These are phyloP conservation scores for Protaetia brevitarsis DNA, from an alignment of 1,140 invertebrate species.

Conservation along the genomic window DNA sequence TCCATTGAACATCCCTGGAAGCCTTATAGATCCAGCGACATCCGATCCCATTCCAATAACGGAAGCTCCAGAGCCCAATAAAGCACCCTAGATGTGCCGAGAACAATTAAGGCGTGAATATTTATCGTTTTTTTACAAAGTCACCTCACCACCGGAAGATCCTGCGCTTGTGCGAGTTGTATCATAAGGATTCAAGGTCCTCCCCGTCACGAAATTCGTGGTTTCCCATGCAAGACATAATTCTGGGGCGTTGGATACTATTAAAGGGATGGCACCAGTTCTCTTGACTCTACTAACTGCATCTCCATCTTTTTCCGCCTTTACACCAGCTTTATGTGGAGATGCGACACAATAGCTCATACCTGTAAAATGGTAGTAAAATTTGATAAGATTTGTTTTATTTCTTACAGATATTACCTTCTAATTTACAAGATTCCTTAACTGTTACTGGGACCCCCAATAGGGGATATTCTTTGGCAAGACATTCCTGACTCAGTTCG, in stretches of 20 bases:
- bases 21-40: conserved; percentile 77
- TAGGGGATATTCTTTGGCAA: conserved; percentile 59
- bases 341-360: conserved; percentile 68
- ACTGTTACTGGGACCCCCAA: conserved; percentile 72
- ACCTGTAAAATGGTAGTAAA: too few species aligned
- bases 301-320: conserved; percentile 60
- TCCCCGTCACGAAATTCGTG: conserved; percentile 66
- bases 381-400: too few species aligned
- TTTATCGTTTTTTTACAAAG: neutral
- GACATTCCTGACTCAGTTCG: conserved; percentile 42
- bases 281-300: conserved; percentile 58
- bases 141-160: conserved; percentile 72
- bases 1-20: conserved; percentile 84
- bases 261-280: conserved; percentile 73
- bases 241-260: conserved; percentile 81
- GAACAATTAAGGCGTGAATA: neutral
- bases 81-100: conserved; percentile 57
- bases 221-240: conserved; percentile 68
- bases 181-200: conserved; percentile 78
- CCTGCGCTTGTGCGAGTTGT: conserved; percentile 62
- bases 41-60: conserved; percentile 80
- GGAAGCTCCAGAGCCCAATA: conserved; percentile 71
- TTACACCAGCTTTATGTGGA: conserved; percentile 51
- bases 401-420: conserved; percentile 2
- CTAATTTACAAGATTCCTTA: conserved; percentile 58